phyloP scores from a whole-genome alignment of 2,113 vertebrate genomes.

The Alethe castanea region DNA sequence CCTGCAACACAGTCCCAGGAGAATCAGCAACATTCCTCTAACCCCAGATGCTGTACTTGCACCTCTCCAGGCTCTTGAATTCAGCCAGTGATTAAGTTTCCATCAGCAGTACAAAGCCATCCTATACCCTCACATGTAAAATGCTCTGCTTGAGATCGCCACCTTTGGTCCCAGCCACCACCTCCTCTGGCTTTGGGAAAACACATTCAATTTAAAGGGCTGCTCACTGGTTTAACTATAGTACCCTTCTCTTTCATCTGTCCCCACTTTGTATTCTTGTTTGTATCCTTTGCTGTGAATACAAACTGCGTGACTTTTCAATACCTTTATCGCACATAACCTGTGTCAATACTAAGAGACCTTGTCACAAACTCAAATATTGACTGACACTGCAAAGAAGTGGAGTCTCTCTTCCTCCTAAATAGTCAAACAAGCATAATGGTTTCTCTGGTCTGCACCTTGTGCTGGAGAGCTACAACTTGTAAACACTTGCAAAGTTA shows the following conservation, averaged over 20 bases:
- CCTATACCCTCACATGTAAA: neutral
- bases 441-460: neutral
- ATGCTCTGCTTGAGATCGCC: neutral
- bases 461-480: neutral
- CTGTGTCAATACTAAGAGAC: neutral
- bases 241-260: neutral
- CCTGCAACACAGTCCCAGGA: neutral
- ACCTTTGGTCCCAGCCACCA: neutral
- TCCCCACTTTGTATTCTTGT: neutral
- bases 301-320: neutral
- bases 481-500: neutral
- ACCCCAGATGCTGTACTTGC: neutral
- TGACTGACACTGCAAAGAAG: neutral
- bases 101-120: neutral
- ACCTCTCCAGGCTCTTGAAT: neutral
- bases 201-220: neutral
- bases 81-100: neutral
- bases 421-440: neutral
- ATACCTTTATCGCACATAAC: neutral
- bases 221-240: neutral
- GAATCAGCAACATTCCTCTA: neutral
- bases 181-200: neutral
- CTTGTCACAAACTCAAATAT: neutral
- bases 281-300: neutral
- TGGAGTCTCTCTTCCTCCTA: neutral